Evolutionary conservation across 2,113 vertebrate genomes (phyloP), one percentile per base, ranked within the genome.

Genomic region (Myrmecobius fasciatus): DNA sequence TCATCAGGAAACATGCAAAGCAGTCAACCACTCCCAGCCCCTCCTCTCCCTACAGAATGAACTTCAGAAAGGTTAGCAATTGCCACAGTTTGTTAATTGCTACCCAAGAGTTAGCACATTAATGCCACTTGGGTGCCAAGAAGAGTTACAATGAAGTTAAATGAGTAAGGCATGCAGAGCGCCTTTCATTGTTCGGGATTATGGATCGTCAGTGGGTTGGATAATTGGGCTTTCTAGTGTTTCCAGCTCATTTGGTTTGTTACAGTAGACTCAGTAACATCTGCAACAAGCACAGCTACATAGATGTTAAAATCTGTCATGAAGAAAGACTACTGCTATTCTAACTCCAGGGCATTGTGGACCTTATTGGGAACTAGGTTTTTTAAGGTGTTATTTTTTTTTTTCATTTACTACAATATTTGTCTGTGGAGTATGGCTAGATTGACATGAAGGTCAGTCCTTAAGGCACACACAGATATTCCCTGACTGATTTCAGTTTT

Each of bases 161-260:
- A 98, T 98, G 98, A 97, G 97, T 97, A 98, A 98, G 98, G 97
- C 97, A 94, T 31, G 89, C 96, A 96, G 97, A 96, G 97, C 97
- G 96, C 96, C 95, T 98, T 95, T 95, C 97, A 98, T 98, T 98
- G 98, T 98, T 98, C 97, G 95, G 97, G 95, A 97, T 98, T 96
- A 97, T 93, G 97, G 98, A 96, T 96, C 95, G 96, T 97, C 98
- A 98, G 96, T 88, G 98, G 98, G 95, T 98, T 98, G 98, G 97
- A 97, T 98, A 98, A 99, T 98, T 98, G 98, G 98, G 98, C 97
- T 98, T 96, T 96, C 97, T 98, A 97, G 98, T 97, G 97, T 98
- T 98, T 98, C 98, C 98, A 98, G 97, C 98, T 98, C 98, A 98
- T 98, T 98, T 98, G 97, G 96, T 98, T 98, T 98, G 98, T 98